Percentiles rank a stretch among this genome's conserved stretches.
Evolutionary conservation across 2,797 vertebrate species (phyloP).

Genomic region (Dallia pectoralis): DNA sequence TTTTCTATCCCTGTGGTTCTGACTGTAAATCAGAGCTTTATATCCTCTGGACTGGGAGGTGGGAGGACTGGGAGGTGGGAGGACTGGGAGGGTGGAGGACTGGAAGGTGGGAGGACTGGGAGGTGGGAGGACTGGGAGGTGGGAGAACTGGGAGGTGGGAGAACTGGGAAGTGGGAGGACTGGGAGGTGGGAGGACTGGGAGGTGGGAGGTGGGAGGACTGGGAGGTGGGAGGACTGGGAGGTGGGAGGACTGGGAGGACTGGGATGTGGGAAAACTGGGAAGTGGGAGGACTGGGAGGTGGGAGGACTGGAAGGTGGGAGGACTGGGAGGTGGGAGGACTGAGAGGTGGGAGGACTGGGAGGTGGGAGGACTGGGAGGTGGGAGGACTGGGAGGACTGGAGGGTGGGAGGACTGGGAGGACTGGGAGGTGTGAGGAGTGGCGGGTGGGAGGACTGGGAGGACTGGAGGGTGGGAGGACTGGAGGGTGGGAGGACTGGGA

Average conservation of each 20-base stretch:
- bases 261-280: no score
- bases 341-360: constrained; percentile 66
- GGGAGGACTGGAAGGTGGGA: constrained; percentile 59
- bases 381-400: constrained; percentile 62
- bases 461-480: no score
- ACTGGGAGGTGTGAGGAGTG: no score
- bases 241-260: constrained; percentile 58
- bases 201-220: constrained; percentile 51
- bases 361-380: constrained; percentile 56
- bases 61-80: constrained; percentile 59
- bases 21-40: constrained; percentile 76
- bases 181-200: constrained; percentile 66
- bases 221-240: constrained; percentile 64
- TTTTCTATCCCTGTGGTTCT: constrained; percentile 74
- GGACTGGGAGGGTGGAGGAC: constrained; percentile 59
- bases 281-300: constrained; percentile 60
- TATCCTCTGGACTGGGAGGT: constrained; percentile 68
- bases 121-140: constrained; percentile 56
- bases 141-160: constrained; percentile 59
- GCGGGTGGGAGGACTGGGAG: no score
- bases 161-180: constrained; percentile 60
- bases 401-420: no score
- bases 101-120: constrained; percentile 66
- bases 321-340: constrained; percentile 59
- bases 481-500: no score